Base-by-base conservation (phyloP, 2,113 vertebrate species). In the Tauraco erythrolophus region DNA sequence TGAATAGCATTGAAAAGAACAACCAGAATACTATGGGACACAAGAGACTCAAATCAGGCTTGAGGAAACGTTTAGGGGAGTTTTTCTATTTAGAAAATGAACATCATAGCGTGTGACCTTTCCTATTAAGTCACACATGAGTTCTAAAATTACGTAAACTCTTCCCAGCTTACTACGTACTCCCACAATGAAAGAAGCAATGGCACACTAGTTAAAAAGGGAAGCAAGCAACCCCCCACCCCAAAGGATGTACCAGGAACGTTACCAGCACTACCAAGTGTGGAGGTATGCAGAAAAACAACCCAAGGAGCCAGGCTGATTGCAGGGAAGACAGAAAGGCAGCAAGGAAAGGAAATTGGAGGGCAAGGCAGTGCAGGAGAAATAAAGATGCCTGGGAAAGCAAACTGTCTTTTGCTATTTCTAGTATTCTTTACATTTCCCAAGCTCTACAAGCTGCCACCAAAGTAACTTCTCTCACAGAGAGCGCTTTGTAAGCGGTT, bases 31-130 rank as follows among this genome's bases (percentile, higher is more conserved):
- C 65, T 15, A 77, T 2, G 61, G 77, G 80, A 79, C 89, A 84
- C 77, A 46, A 0, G 7, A 89, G 89, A 87, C 69, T 82, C 25
- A 10, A 85, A 84, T 65, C 70, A 88, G 64, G 64, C 92, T 89
- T 57, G 65, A 92, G 65, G 89, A 72, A 79, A 94, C 30, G 31
- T 53, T 80, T 82, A 89, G 68, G 35, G 19, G 51, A 78, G 54
- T 43, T 92, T 87, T 92, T 89, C 72, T 88, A 6, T 82, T 92
- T 69, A 82, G 48, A 70, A 95, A 95, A 96, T 2, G 25, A 94
- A 70, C 62, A 39, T 37, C 74, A 68, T 2, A 54, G 27, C 2
- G 60, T 79, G 46, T 57, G 74, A 94, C 94, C 77, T 92, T 84
- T 79, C 65, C 79, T 72, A 90, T 75, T 39, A 81, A 94, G 45